Percentiles rank a stretch among this genome's conserved stretches.
These are phyloP conservation scores for Oopsacas minuta DNA, from an alignment of 37 sponge, comb jelly and placozoan genomes.

Conservation along the genomic window DNA sequence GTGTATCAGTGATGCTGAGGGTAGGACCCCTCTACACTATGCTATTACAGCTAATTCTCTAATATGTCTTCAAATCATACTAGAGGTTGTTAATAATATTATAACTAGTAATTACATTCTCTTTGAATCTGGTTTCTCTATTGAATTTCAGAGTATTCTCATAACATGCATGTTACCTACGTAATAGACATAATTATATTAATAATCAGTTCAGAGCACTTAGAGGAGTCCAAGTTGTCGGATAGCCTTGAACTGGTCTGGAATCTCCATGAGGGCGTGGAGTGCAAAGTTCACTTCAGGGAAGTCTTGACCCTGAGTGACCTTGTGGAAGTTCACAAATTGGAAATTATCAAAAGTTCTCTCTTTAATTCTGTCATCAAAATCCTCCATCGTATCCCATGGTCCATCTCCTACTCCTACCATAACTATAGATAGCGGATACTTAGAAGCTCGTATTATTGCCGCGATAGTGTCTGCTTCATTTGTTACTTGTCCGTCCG, in stretches of 20 bases:
- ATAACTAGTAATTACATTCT: no score
- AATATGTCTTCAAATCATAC: slow-evolving; percentile 34
- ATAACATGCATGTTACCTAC: no score
- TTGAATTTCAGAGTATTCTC: no score
- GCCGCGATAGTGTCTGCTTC: neutral
- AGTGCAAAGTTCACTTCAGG: slow-evolving; percentile 21
- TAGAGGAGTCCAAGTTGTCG: slow-evolving; percentile 21
- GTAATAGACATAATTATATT: no score
- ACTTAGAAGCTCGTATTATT: slow-evolving; percentile 20
- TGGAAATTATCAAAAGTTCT: slow-evolving; percentile 27
- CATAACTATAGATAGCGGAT: slow-evolving; percentile 24
- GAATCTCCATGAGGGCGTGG: slow-evolving; percentile 26
- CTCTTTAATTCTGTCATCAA: slow-evolving; percentile 14
- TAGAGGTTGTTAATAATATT: no score
- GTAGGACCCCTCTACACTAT: slow-evolving; percentile 64
- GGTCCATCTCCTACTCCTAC: slow-evolving; percentile 31
- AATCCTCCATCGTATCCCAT: slow-evolving; percentile 28
- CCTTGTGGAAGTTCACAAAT: slow-evolving; percentile 24
- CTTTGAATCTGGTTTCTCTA: no score
- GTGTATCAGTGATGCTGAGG: slow-evolving; percentile 46
- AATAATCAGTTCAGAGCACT: no score
- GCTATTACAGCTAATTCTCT: slow-evolving; percentile 28
- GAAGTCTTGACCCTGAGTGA: neutral
- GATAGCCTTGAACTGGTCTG: slow-evolving; percentile 25
- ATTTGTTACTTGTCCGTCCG: slow-evolving; percentile 26